phyloP scores from a whole-genome alignment of 2,888 invertebrate species.

The Eupithecia tripunctaria region DNA sequence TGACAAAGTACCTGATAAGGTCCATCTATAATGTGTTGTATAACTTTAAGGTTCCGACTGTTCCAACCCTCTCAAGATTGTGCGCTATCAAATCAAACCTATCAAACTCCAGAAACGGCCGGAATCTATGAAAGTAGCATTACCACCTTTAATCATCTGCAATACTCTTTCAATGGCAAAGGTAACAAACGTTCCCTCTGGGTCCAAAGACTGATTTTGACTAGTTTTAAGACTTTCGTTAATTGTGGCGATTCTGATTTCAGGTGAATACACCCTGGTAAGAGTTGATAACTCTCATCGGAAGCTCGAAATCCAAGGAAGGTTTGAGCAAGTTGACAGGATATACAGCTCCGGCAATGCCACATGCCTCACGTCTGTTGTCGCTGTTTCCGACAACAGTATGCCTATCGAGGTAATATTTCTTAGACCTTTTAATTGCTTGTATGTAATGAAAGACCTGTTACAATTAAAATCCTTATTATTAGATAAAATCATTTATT shows the following conservation, averaged over 20 bases:
- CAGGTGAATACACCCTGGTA: slow-evolving; percentile 94
- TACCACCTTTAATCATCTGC: slow-evolving; percentile 94
- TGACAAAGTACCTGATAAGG: background rate
- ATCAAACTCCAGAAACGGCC: slow-evolving; percentile 95
- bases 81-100: too few relatives aligned
- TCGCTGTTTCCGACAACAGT: slow-evolving; percentile 93
- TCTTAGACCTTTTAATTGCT: background rate
- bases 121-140: slow-evolving; percentile 97
- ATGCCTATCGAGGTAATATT: slow-evolving; percentile 89
- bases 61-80: slow-evolving; percentile 96
- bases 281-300: slow-evolving; percentile 89
- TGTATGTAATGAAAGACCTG: background rate
- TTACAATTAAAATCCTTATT: background rate
- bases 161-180: slow-evolving; percentile 97
- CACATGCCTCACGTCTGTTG: slow-evolving; percentile 92
- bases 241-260: background rate
- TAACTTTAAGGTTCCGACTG: slow-evolving; percentile 90
- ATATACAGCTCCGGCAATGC: slow-evolving; percentile 91
- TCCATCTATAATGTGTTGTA: background rate
- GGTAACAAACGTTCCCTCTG: slow-evolving; percentile 61
- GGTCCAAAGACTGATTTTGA: background rate
- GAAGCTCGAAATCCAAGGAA: slow-evolving; percentile 93
- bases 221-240: background rate
- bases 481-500: too few relatives aligned
- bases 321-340: slow-evolving; percentile 91